Conservation (phyloP, 2,797 vertebrate species). For the Semotilus atromaculatus region DNA sequence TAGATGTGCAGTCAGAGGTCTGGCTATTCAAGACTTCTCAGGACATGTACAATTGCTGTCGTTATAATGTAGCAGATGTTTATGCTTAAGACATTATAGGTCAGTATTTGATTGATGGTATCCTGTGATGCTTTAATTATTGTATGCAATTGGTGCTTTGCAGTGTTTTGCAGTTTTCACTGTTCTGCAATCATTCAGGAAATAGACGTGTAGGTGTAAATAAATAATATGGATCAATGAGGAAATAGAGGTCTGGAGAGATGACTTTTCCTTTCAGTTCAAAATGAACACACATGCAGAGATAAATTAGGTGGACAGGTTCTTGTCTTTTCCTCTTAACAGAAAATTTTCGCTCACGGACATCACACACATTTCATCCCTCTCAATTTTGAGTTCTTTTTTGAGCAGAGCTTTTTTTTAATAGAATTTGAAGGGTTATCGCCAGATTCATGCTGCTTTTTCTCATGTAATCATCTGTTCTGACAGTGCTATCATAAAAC, state of each 20-base stretch:
- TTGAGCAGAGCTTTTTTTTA: conserved; percentile 68
- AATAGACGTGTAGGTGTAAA: conserved; percentile 8
- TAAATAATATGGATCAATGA: conserved; percentile 26
- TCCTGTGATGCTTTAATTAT: neutral
- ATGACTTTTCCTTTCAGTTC: neutral
- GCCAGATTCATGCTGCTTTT: conserved; percentile 55
- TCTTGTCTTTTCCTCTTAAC: conserved; percentile 63
- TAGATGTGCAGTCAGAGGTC: neutral
- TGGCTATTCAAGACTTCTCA: neutral
- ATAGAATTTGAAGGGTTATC: conserved; percentile 75
- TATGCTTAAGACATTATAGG: neutral
- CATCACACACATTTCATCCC: conserved; percentile 26
- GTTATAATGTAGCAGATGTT: neutral
- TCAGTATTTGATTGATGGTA: neutral
- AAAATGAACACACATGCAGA: neutral
- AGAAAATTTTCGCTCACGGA: neutral
- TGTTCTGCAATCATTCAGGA: neutral
- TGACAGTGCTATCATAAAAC: conserved; percentile 65
- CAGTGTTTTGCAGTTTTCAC: neutral
- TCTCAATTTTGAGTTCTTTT: conserved; percentile 65
- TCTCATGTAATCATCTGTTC: conserved; percentile 72
- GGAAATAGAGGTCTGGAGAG: neutral
- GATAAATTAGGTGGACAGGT: conserved; percentile 46
- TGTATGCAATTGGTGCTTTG: neutral
- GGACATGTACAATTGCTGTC: neutral